Evolutionary conservation across 2,888 invertebrate species (phyloP).

Genomic region (Mythimna impura): DNA sequence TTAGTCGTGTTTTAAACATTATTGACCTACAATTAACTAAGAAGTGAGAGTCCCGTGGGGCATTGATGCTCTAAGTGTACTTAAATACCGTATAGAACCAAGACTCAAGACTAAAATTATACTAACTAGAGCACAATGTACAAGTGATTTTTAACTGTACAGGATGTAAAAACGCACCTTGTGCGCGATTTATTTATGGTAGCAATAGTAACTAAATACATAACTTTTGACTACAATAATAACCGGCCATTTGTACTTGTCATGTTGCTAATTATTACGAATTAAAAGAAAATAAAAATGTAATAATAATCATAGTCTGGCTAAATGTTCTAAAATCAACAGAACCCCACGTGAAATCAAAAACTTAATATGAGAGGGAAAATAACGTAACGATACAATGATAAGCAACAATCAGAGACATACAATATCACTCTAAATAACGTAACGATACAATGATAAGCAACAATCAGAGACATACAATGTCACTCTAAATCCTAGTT

Average conservation of each 20-base stretch:
- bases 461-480: no score
- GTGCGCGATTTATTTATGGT: not conserved
- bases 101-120: not conserved
- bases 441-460: no score
- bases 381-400: not conserved
- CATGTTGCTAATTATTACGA: no score
- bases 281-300: no score
- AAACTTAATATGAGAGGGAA: not conserved
- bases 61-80: not conserved
- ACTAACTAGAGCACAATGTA: not conserved
- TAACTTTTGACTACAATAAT: slow-evolving; percentile 16
- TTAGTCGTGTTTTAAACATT: not conserved
- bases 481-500: no score
- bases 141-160: not conserved
- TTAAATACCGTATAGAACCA: not conserved
- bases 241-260: not conserved
- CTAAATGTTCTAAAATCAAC: not conserved
- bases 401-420: slow-evolving; percentile 2
- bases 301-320: not conserved
- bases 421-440: not conserved
- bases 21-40: not conserved
- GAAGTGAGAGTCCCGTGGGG: not conserved
- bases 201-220: slow-evolving; percentile 6
- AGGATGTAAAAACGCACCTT: not conserved
- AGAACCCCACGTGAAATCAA: not conserved